A percentile compares a stretch with the other conserved stretches of the same genome.
Conservation (phyloP, 2,113 vertebrate species). For the Leucoraja erinaceus region DNA sequence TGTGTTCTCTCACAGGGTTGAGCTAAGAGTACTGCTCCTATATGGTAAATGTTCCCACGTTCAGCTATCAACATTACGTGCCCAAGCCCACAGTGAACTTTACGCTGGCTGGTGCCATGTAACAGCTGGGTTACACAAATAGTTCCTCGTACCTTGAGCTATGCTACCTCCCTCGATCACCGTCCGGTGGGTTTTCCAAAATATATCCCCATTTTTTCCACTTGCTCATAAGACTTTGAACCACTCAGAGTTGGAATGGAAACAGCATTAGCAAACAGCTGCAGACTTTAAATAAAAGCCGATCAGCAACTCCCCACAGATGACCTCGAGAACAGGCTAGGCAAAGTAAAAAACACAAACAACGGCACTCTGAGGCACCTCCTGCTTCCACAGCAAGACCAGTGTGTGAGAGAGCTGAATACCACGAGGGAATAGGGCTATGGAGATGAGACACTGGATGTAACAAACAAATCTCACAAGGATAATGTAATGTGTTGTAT, state of each 20-base stretch:
- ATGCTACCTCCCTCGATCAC: background rate
- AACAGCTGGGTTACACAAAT: slow-evolving; percentile 4
- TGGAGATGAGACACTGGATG: background rate
- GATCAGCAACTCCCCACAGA: background rate
- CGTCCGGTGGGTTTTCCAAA: background rate
- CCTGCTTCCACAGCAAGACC: background rate
- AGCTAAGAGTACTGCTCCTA: background rate
- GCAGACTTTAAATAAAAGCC: slow-evolving; percentile 32
- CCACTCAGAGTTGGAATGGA: background rate
- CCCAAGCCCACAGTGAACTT: background rate
- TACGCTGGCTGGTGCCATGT: background rate
- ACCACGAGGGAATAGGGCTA: background rate
- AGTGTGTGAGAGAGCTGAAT: background rate
- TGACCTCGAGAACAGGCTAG: background rate
- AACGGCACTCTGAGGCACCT: background rate
- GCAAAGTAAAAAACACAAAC: background rate
- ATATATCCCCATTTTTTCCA: slow-evolving; percentile 14
- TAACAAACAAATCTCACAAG: background rate
- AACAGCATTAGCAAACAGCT: slow-evolving; percentile 28
- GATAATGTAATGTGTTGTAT: too few species aligned
- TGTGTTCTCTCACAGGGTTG: background rate
- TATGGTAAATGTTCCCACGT: background rate
- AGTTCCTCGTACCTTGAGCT: background rate
- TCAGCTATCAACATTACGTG: background rate
- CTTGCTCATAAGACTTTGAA: slow-evolving; percentile 22